phyloP scores from a whole-genome alignment of 2,888 invertebrate species.

The Leptinotarsa juncta region DNA sequence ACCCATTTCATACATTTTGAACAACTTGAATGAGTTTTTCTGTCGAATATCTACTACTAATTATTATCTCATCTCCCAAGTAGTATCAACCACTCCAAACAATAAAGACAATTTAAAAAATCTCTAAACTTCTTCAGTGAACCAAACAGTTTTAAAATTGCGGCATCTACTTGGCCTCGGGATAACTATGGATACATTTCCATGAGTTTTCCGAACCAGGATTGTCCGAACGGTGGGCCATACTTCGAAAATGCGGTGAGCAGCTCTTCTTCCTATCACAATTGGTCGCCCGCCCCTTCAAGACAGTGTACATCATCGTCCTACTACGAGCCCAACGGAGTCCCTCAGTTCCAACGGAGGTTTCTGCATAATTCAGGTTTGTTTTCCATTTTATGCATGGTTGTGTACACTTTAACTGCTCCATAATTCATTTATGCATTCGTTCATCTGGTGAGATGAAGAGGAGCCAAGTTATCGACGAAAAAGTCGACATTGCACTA shows the following conservation, averaged over 20 bases:
- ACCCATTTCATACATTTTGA: too few species aligned
- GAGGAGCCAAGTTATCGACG: too few species aligned
- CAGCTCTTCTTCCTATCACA: conserved; percentile 38
- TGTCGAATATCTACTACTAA: too few species aligned
- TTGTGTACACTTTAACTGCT: too few species aligned
- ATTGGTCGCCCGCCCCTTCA: conserved; percentile 23
- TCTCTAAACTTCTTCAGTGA: conserved; percentile 1
- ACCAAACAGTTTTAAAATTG: conserved; percentile 56
- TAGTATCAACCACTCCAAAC: background rate
- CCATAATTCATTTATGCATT: too few species aligned
- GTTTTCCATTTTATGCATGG: conserved; percentile 3
- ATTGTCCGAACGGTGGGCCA: conserved; percentile 48
- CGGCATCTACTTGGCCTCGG: conserved; percentile 64
- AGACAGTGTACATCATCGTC: conserved; percentile 26
- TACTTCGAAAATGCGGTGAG: conserved; percentile 37
- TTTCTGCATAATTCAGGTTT: conserved; percentile 35
- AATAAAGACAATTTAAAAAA: conserved; percentile 1
- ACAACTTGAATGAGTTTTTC: too few species aligned
- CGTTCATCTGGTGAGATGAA: too few species aligned
- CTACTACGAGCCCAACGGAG: conserved; percentile 29
- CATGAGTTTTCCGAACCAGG: conserved; percentile 62
- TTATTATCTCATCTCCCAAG: background rate
- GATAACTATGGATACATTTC: conserved; percentile 72
- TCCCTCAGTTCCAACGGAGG: conserved; percentile 26
- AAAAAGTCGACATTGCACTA: too few species aligned